Evolutionary conservation across 2,113 vertebrate species (phyloP).

Genomic region (Brienomyrus brachyistius): DNA sequence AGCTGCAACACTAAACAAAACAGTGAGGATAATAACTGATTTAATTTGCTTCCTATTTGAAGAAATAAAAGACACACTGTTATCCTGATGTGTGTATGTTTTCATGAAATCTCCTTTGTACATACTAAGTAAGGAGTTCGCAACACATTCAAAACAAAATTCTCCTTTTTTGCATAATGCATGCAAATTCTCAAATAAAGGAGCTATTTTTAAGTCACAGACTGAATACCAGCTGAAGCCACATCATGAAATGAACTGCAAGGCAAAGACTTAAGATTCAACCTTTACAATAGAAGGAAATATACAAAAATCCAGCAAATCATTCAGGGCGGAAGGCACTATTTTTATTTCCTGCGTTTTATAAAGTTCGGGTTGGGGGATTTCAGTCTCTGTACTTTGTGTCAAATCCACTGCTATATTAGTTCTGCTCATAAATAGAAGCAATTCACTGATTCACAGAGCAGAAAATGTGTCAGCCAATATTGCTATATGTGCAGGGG

Average conservation of each 20-base stretch:
- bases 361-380: neutral
- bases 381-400: neutral
- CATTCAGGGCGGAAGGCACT: neutral
- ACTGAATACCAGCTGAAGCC: neutral
- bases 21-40: neutral
- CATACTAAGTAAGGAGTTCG: neutral
- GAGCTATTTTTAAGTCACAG: neutral
- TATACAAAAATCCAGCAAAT: conserved; percentile 11
- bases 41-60: neutral
- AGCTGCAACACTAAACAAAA: neutral
- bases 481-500: conserved; percentile 12
- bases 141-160: neutral
- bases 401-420: conserved; percentile 20
- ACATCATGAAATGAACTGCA: conserved; percentile 7
- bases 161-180: neutral
- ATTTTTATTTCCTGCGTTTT: neutral
- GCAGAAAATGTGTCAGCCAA: conserved; percentile 10
- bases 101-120: neutral
- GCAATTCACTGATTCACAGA: conserved; percentile 14
- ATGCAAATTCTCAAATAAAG: neutral
- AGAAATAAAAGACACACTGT: neutral
- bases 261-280: conserved; percentile 11
- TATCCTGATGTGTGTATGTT: neutral
- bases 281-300: neutral
- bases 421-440: conserved; percentile 23